These are phyloP conservation scores for Scaptomyza hsui DNA, from an alignment of 1,140 invertebrate species.

Conservation along the genomic window DNA sequence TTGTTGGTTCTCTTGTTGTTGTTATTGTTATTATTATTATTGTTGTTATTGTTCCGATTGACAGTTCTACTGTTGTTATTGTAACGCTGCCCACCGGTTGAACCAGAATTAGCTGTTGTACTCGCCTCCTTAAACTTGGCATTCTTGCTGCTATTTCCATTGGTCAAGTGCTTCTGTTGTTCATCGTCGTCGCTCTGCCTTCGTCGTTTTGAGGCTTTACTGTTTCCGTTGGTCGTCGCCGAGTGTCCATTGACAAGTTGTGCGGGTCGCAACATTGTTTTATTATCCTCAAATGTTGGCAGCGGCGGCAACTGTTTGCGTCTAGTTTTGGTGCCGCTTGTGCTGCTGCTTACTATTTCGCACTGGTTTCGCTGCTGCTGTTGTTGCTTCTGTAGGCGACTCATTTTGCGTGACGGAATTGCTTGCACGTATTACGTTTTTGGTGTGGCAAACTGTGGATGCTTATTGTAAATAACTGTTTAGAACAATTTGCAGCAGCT, in stretches of 20 bases:
- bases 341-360: conserved; percentile 42
- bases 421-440: conserved; percentile 21
- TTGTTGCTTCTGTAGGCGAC: conserved; percentile 50
- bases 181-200: conserved; percentile 41
- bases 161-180: conserved; percentile 33
- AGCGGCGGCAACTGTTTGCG: conserved; percentile 2
- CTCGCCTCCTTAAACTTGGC: conserved; percentile 31
- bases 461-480: conserved; percentile 45
- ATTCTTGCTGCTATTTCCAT: conserved; percentile 48
- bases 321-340: conserved; percentile 28
- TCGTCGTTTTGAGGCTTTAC: conserved; percentile 31
- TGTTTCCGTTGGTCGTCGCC: conserved; percentile 36
- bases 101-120: conserved; percentile 10
- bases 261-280: conserved; percentile 9
- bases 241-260: conserved; percentile 55
- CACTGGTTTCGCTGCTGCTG: conserved; percentile 29
- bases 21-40: conserved; percentile 44
- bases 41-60: conserved; percentile 31
- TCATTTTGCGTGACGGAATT: conserved; percentile 43
- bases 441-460: conserved; percentile 17
- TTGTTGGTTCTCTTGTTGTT: conserved; percentile 56
- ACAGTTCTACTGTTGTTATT: conserved; percentile 28
- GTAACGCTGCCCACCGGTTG: conserved; percentile 17
- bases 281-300: conserved; percentile 25
- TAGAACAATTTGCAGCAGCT: conserved; percentile 36